These are phyloP conservation scores for Drosophila basisetae DNA, from an alignment of 2,888 invertebrate genomes.

Conservation along the genomic window DNA sequence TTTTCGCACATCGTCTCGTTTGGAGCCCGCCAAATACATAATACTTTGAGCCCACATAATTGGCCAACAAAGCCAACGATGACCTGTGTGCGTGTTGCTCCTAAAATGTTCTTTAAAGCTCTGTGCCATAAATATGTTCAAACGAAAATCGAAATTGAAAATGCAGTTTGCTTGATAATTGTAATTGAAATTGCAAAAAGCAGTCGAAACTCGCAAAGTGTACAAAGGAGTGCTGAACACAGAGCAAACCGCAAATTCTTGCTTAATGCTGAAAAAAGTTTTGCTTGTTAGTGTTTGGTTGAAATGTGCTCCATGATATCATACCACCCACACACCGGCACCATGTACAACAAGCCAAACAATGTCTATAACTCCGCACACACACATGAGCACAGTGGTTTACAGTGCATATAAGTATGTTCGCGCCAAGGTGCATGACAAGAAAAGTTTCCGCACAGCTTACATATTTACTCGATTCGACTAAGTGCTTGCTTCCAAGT, in stretches of 20 bases:
- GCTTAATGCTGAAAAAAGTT: constrained; percentile 66
- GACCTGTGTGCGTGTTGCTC: constrained; percentile 3
- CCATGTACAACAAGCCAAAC: constrained; percentile 47
- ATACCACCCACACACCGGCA: constrained; percentile 40
- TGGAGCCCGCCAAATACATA: constrained; percentile 51
- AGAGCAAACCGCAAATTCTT: constrained; percentile 65
- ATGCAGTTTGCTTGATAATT: constrained; percentile 57
- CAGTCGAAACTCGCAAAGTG: constrained; percentile 27
- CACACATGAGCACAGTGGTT: constrained; percentile 10
- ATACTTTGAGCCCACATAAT: constrained; percentile 57
- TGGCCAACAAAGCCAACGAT: constrained; percentile 33
- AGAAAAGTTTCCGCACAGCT: constrained; percentile 65
- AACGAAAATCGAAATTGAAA: constrained; percentile 61
- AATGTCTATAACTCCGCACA: constrained; percentile 66
- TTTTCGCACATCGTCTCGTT: neutral
- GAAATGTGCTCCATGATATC: constrained; percentile 60
- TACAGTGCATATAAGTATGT: neutral
- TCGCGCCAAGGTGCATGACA: constrained; percentile 27
- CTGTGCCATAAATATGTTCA: constrained; percentile 59
- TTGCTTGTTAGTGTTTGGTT: constrained; percentile 72
- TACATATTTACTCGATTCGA: constrained; percentile 76
- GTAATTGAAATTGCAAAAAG: constrained; percentile 53
- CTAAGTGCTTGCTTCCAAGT: constrained; percentile 76
- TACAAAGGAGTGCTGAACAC: constrained; percentile 26
- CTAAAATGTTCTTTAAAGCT: constrained; percentile 24